Base-by-base conservation (phyloP, 2,888 invertebrate species). In the Lacanobia oleracea region DNA sequence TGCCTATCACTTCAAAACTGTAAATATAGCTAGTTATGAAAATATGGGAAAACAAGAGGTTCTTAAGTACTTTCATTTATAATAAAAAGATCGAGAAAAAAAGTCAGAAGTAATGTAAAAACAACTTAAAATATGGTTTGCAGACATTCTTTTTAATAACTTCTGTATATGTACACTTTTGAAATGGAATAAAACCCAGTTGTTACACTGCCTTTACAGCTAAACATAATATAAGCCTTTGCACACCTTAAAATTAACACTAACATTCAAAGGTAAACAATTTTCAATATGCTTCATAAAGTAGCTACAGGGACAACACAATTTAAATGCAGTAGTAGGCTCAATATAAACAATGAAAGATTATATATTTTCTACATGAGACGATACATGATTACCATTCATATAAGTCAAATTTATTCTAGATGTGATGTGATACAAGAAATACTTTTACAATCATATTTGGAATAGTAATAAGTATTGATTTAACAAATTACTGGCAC, bases 311-410 rank as follows among this genome's bases (percentile, higher is more conserved):
- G 62, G 51, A 74, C 79, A 78, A 82, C 63, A 78, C 69, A 74
- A 78, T 67, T 66, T 82, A 80, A 80, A 80, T 80, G 80, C 79
- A 82, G 66, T 37, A 72, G 21, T 65, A 81, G 73, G 59, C 66
- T 60, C 59, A 45, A 48, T 74, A 59, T 65, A 59, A 60, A 67
- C 51, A 64, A 60, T 43, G 43, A 56, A 59, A 66, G 51, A 66
- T 59, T 77, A 77, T n/a, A 77, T 50, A 81, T 56, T 66, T 76
- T 61, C 40, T 67, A 67, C 21, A 64, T 48, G 40, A 45, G 53
- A 59, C 7, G 0, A 63, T 59, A 75, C 43, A 63, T 54, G 18
- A 75, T 48, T 50, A 59, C 51, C 21, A 71, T 66, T 67, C n/a
- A 21, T 56, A 61, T 43, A 16, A 50, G n/a, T 51, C 18, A 51